Evolutionary conservation across 1,140 invertebrate species (phyloP).

Genomic region (Pachyrhynchus sulphureomaculatus): DNA sequence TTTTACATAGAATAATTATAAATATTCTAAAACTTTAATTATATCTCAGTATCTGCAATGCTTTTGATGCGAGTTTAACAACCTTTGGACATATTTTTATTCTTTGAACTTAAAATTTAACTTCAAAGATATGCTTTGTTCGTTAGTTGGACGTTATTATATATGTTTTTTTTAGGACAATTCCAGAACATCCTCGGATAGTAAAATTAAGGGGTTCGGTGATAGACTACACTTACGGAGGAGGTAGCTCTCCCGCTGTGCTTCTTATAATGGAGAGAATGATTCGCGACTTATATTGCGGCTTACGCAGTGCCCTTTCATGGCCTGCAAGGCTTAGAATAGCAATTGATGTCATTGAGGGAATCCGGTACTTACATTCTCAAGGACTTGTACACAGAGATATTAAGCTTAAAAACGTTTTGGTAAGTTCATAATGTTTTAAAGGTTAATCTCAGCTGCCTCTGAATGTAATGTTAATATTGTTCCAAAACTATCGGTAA

Average conservation of each 20-base stretch:
- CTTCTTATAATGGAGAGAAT: slow-evolving; percentile 76
- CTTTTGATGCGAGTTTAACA: too few species aligned
- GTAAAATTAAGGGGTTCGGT: slow-evolving; percentile 80
- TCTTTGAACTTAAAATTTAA: slow-evolving; percentile 86
- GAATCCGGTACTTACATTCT: slow-evolving; percentile 85
- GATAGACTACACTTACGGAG: slow-evolving; percentile 77
- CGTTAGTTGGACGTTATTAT: too few species aligned
- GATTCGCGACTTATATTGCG: slow-evolving; percentile 78
- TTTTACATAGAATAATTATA: too few species aligned
- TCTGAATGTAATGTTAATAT: too few species aligned
- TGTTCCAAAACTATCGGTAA: too few species aligned
- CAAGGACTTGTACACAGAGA: slow-evolving; percentile 86
- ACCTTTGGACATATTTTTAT: too few species aligned
- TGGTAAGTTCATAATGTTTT: slow-evolving; percentile 63
- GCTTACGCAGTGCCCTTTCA: slow-evolving; percentile 70
- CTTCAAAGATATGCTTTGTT: slow-evolving; percentile 89
- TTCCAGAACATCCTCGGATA: slow-evolving; percentile 81
- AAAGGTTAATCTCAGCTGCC: too few species aligned
- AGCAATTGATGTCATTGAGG: slow-evolving; percentile 80
- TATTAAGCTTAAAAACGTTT: slow-evolving; percentile 88
- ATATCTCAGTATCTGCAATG: too few species aligned
- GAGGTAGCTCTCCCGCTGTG: slow-evolving; percentile 68
- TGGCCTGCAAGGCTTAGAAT: slow-evolving; percentile 72
- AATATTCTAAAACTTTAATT: too few species aligned
- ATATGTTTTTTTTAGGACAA: slow-evolving; percentile 65